Percentiles rank a stretch among this genome's conserved stretches.
Evolutionary conservation across 92 coral and sea anemone species (phyloP).

Genomic region (Metridium senile): DNA sequence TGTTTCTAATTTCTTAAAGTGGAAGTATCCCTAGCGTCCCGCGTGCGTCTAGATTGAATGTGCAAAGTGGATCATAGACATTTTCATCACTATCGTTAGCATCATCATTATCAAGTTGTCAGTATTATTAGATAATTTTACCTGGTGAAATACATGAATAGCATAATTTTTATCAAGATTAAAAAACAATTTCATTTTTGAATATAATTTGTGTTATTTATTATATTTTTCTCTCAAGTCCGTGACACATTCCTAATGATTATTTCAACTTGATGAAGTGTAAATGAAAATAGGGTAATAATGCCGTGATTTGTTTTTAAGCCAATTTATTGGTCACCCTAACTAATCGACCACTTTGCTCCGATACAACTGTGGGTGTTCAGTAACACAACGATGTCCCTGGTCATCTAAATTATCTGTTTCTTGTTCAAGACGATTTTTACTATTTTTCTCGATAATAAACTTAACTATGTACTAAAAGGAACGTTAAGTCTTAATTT

Average conservation of each 20-base stretch:
- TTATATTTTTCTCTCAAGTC: too few species aligned
- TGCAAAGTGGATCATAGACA: too few species aligned
- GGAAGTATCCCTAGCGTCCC: too few species aligned
- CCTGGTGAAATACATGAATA: too few species aligned
- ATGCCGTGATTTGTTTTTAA: background rate
- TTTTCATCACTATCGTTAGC: too few species aligned
- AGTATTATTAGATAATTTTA: too few species aligned
- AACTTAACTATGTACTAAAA: conserved; percentile 17
- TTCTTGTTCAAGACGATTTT: conserved; percentile 7
- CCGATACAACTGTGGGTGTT: conserved; percentile 20
- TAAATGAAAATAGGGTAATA: background rate
- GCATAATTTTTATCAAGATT: too few species aligned
- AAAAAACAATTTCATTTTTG: too few species aligned
- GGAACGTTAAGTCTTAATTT: conserved; percentile 6
- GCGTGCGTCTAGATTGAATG: too few species aligned
- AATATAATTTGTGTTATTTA: too few species aligned
- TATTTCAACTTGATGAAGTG: background rate
- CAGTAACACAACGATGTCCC: conserved; percentile 18
- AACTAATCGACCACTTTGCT: background rate
- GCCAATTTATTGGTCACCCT: background rate
- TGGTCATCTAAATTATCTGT: conserved; percentile 24
- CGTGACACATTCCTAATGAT: background rate
- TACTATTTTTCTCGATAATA: background rate
- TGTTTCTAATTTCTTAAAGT: too few species aligned
- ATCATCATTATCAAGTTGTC: too few species aligned